Evolutionary conservation across 2,797 vertebrate species (phyloP).

Genomic region (Toxotes lorentzi): DNA sequence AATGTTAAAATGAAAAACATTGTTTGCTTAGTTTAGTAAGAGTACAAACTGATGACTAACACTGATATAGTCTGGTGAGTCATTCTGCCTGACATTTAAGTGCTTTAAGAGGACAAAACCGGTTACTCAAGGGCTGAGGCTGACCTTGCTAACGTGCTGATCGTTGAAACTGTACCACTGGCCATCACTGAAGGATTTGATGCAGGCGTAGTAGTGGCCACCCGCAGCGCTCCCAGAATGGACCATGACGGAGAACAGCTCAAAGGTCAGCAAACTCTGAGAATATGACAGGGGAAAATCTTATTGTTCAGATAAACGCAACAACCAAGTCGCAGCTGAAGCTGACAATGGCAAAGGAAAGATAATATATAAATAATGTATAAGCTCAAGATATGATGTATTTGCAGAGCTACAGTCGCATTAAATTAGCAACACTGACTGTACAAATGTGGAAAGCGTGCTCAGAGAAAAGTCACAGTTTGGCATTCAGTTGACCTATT

Average conservation of each 20-base stretch:
- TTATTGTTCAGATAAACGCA: conserved; percentile 9
- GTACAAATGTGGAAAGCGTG: background rate
- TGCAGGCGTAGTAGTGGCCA: conserved; percentile 99
- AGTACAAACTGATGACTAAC: background rate
- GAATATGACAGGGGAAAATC: conserved; percentile 24
- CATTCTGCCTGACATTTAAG: conserved; percentile 13
- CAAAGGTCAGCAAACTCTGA: conserved; percentile 94
- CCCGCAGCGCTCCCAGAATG: conserved; percentile 99
- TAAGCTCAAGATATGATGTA: background rate
- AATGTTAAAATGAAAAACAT: background rate
- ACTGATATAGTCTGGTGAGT: background rate
- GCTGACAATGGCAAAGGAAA: background rate
- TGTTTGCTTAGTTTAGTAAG: background rate
- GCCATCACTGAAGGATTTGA: conserved; percentile 97
- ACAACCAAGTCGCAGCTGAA: background rate
- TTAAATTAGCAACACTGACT: background rate
- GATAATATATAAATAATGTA: too few species aligned
- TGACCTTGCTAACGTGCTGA: conserved; percentile 99
- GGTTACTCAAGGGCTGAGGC: conserved; percentile 23
- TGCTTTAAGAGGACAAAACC: conserved; percentile 5
- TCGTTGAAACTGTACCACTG: conserved; percentile 99
- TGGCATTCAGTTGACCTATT: background rate
- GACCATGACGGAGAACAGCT: conserved; percentile 99
- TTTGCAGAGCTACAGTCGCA: background rate
- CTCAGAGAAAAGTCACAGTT: background rate